Evolutionary conservation across 2,888 invertebrate genomes (phyloP).

Genomic region (Neoitamus cyanurus): DNA sequence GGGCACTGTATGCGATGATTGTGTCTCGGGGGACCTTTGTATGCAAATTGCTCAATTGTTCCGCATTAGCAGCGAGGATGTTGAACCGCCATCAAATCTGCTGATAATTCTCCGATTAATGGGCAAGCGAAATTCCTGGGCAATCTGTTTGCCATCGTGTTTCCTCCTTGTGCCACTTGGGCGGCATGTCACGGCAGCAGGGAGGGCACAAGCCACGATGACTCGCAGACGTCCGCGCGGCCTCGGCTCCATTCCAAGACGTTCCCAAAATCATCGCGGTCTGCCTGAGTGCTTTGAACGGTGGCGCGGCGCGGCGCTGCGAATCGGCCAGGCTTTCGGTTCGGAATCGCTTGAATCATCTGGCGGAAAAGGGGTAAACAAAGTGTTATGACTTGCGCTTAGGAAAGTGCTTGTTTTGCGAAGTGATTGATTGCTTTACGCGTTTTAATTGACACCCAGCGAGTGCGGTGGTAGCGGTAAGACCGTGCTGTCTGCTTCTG

Average conservation of each 20-base stretch:
- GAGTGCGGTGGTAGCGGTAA: neutral
- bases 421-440: neutral
- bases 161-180: neutral
- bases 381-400: neutral
- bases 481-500: neutral
- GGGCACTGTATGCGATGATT: neutral
- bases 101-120: neutral
- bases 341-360: neutral
- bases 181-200: neutral
- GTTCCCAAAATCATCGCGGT: neutral
- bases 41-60: slow-evolving; percentile 5
- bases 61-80: neutral
- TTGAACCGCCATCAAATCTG: neutral
- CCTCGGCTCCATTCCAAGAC: neutral
- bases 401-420: neutral
- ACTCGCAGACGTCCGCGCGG: neutral
- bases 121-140: neutral
- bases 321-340: neutral
- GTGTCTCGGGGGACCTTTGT: neutral
- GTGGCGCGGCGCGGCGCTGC: neutral
- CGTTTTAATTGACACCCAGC: neutral
- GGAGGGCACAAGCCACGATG: neutral
- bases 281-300: neutral
- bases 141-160: neutral
- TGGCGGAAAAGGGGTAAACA: neutral